Conservation (phyloP, 2,797 vertebrate genomes). For the Anabas testudineus region DNA sequence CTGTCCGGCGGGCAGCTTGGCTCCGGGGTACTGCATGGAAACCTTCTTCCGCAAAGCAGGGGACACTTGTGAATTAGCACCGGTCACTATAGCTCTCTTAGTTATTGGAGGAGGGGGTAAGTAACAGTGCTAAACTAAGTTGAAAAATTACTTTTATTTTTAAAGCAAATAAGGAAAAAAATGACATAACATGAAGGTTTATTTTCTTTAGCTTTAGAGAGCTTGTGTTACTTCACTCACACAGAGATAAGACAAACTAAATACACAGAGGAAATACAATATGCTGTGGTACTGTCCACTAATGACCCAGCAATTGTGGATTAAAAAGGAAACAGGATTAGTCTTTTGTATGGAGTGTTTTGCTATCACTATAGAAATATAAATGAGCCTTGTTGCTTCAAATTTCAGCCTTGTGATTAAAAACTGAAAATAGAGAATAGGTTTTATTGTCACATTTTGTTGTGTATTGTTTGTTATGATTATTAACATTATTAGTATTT, state of each 20-base stretch:
- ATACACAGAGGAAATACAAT: neutral
- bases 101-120: slow-evolving; percentile 85
- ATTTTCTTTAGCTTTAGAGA: no score
- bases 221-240: no score
- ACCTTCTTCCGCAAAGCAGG: slow-evolving; percentile 89
- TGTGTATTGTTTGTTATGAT: neutral
- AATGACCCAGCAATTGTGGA: neutral
- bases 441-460: neutral
- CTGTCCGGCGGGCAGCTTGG: slow-evolving; percentile 87
- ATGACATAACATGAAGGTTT: no score
- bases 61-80: slow-evolving; percentile 87
- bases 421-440: neutral
- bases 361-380: neutral
- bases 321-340: neutral
- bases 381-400: slow-evolving; percentile 11
- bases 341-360: neutral
- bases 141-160: neutral
- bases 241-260: neutral
- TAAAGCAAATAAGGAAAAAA: neutral
- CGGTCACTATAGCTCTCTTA: slow-evolving; percentile 86
- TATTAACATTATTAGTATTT: no score
- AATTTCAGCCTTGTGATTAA: neutral
- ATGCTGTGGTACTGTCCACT: neutral
- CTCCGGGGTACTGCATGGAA: slow-evolving; percentile 91
- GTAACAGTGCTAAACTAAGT: slow-evolving; percentile 23